Percentiles rank a stretch among this genome's conserved stretches.
Conservation (phyloP, 2,113 vertebrate species). For the Silurus glanis region DNA sequence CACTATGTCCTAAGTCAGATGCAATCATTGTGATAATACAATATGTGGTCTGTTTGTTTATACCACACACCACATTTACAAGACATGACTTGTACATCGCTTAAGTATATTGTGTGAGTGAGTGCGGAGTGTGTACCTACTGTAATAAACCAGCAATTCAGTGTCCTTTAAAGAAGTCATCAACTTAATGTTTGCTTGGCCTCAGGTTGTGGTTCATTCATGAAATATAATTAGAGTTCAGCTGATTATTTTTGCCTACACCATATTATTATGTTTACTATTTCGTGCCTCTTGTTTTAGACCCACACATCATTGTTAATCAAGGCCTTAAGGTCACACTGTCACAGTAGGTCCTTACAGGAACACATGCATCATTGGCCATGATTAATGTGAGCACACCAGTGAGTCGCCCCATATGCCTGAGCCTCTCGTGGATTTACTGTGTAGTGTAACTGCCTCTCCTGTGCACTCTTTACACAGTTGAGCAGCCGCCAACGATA, state of each 20-base stretch:
- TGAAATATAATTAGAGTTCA: constrained; percentile 8
- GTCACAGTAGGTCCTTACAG: constrained; percentile 4
- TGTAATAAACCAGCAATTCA: background rate
- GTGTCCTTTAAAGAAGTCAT: background rate
- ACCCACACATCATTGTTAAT: background rate
- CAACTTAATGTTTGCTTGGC: background rate
- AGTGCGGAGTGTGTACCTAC: background rate
- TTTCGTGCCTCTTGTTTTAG: background rate
- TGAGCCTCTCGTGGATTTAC: background rate
- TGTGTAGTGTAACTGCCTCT: constrained; percentile 23
- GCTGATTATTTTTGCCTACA: constrained; percentile 17
- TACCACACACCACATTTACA: background rate
- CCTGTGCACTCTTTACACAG: constrained; percentile 68
- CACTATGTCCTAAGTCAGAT: background rate
- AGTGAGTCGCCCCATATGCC: background rate
- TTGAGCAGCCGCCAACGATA: constrained; percentile 90
- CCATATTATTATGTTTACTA: background rate
- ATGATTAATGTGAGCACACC: background rate
- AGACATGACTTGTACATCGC: background rate
- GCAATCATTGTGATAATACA: background rate
- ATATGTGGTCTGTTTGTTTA: background rate
- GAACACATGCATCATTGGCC: background rate
- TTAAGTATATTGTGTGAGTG: background rate
- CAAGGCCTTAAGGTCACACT: background rate
- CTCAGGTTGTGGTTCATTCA: background rate